Base-by-base conservation (phyloP, 2,888 invertebrate genomes). In the Ectobius pallidus region DNA sequence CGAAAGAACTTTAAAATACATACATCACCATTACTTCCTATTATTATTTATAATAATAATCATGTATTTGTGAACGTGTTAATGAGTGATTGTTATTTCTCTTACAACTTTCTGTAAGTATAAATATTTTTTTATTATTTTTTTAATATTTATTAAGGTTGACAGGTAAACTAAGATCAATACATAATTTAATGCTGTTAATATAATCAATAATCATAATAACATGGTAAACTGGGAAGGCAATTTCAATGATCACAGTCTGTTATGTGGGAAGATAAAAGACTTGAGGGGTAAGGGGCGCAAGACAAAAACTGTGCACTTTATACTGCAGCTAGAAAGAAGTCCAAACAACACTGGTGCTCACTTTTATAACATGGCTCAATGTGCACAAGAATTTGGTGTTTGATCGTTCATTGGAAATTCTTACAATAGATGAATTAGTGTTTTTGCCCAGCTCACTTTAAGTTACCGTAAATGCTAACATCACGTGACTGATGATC, bases 181-280 rank as follows among this genome's bases (percentile, higher is more conserved):
- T 58, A 58, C 58, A 25, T 30, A 58, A 58, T 30, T 11, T 30
- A 55, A 55, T 55, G 55, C 27, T 55, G 55, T 3, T 69, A 55
- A 52, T 58, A 69, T 46, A 52, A 69, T 46, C 22, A 65, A 65
- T 65, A 52, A 52, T 46, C 18, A 68, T 18, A 30, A 69, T 62
- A 68, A 72, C 49, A 69, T 69, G 63, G 55, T 44, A 75, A 71
- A 72, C 39, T 67, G 82, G 82, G 81, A 84, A 84, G 84, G 84
- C 84, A 84, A 83, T 83, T 84, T 82, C 83, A 81, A 82, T 82
- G 82, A 85, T 85, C 84, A 85, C 84, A 85, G 84, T 83, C 84
- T 83, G 84, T 84, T 84, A 68, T 75, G 73, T 68, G 72, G 70
- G 73, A 74, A 72, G 72, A 58, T 58, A 25, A 58, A 34, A 46